Evolutionary conservation across 2,113 vertebrate genomes (phyloP), one percentile per base, ranked within the genome.

Genomic region (Lagopus muta): DNA sequence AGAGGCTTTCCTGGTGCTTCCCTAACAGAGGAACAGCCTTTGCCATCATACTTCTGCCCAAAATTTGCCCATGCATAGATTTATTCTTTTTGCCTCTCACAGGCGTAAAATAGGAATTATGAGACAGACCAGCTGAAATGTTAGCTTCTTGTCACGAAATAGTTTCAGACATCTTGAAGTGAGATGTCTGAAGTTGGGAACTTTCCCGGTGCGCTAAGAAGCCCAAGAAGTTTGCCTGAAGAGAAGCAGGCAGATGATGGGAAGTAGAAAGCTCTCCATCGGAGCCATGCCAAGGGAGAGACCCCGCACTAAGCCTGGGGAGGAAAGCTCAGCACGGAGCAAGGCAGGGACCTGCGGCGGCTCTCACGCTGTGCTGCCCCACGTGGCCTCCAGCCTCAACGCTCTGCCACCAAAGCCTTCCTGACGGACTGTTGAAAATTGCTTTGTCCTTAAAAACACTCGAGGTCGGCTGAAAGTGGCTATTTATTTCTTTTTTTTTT

Each of bases 271-370:
- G 57, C 15, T 15, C 8, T 61, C 50, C 40, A 0, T 1, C 0
- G 13, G 13, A 54, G 3, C 52, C 50, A 42, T 0, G 1, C 11
- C 7, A 15, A 3, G 4, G 32, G n/a, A 80, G 27, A 57, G 36
- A 50, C 2, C 4, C 19, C 69, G 19, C 9, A 55, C 45, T 2
- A 0, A 87, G 58, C 19, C 38, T 30, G 32, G 30, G n/a, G 12
- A 20, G 7, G 40, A 65, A 84, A 72, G 50, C 32, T 28, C 38
- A 54, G 7, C 30, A 54, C 1, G 0, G 8, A 13, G 16, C 12
- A 30, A 74, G 85, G 42, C 32, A 70, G 50, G 8, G n/a, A 60
- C 11, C 17, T 47, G 21, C 8, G 13, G 9, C 24, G 2, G 19
- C 62, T 77, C 34, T 83, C 14, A 25, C 3, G 8, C 13, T 2